phyloP scores from a whole-genome alignment of 2,797 vertebrate genomes.

The Danio kyathit region DNA sequence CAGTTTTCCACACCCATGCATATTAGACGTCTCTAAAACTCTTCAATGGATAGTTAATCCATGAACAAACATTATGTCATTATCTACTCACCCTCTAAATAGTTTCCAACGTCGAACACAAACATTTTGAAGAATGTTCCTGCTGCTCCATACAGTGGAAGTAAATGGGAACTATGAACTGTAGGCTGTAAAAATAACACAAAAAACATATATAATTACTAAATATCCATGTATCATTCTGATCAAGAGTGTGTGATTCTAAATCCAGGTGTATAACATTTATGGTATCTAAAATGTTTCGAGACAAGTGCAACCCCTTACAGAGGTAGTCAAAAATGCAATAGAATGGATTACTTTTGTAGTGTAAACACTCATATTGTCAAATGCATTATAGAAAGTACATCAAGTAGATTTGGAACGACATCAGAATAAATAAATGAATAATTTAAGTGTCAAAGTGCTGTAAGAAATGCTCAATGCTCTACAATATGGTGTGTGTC shows the following conservation, averaged over 20 bases:
- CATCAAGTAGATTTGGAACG: not conserved
- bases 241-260: no score
- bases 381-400: not conserved
- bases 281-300: no score
- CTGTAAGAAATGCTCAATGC: not conserved
- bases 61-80: not conserved
- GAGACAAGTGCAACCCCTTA: no score
- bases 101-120: not conserved
- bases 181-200: not conserved
- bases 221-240: not conserved
- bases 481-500: not conserved
- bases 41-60: not conserved
- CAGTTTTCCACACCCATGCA: not conserved
- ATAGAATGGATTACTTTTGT: no score
- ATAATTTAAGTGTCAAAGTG: no score
- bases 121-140: not conserved
- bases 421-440: not conserved
- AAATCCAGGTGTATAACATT: no score
- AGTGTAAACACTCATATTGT: no score
- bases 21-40: not conserved
- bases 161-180: not conserved
- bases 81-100: not conserved
- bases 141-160: not conserved
- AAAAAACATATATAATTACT: not conserved
- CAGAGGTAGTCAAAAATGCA: no score